Base-by-base conservation (phyloP, 2,888 invertebrate genomes). In the Theodoxus fluviatilis region DNA sequence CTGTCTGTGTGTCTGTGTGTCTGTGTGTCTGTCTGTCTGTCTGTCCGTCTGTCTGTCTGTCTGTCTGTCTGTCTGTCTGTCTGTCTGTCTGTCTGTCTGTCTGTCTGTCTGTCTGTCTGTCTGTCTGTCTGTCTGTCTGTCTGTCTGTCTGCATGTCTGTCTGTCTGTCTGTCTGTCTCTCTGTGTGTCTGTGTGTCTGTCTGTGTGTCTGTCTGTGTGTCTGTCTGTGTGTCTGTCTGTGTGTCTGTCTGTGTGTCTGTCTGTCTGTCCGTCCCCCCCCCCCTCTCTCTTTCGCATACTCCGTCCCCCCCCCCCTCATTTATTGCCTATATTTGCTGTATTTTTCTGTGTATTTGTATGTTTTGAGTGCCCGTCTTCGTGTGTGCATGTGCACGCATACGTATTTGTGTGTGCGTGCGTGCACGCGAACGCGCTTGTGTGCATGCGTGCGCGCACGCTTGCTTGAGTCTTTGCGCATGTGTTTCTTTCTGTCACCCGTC, bases 161-260 rank as follows among this genome's bases (percentile, higher is more conserved):
- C 18, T 55, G 55, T 55, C 18, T n/a, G 55, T 55, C 18, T n/a
- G 55, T 55, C 18, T 40, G 40, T 65, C n/a, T 40, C n/a, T 65
- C n/a, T 33, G 40, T 40, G 65, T 33, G 40, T 40, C n/a, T 33
- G 40, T 65, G 40, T 40, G 40, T 65, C n/a, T 40, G 40, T 65
- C n/a, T 40, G 40, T 37, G 64, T 37, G 40, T 37, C 3, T 4
- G 40, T 33, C 18, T 37, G 35, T 64, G n/a, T 33, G 9, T 9
- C 7, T 63, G 15, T 31, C 12, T 33, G 33, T 63, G 15, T 37
- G 37, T 63, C 12, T 37, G 63, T 18, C 1, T 63, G 22, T 63
- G 37, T 65, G 40, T 65, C n/a, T 43, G 40, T 65, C n/a, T 40
- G 40, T 38, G 25, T 38, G 38, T 38, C 38, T 22, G 43, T 18